Conservation (phyloP, 2,888 invertebrate genomes). For the Rhimphoctona megacephalus region DNA sequence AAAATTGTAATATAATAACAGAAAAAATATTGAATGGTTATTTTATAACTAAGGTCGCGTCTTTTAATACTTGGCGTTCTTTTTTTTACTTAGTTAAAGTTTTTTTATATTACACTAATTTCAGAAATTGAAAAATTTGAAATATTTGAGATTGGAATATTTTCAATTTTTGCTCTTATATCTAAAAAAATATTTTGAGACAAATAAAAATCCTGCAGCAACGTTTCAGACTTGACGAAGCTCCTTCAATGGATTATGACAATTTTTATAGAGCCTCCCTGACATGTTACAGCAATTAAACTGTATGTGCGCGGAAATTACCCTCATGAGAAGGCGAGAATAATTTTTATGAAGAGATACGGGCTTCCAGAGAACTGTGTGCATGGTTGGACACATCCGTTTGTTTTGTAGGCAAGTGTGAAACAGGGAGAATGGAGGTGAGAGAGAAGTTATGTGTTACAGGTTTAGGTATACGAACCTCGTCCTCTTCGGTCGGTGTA, state of each 20-base stretch:
- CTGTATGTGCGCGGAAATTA: constrained; percentile 16
- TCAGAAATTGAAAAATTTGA: not conserved
- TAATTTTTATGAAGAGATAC: constrained; percentile 50
- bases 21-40: too few species aligned
- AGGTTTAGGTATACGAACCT: constrained; percentile 55
- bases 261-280: not conserved
- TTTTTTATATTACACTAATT: not conserved
- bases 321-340: constrained; percentile 38
- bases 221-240: not conserved
- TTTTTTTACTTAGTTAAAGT: too few species aligned
- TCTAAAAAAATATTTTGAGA: not conserved
- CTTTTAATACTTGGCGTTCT: too few species aligned
- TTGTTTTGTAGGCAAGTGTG: constrained; percentile 21
- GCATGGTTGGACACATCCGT: constrained; percentile 50
- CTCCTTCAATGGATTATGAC: not conserved
- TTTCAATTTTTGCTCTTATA: not conserved
- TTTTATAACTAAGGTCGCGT: too few species aligned
- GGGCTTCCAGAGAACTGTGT: constrained; percentile 38
- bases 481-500: constrained; percentile 45
- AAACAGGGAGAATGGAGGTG: constrained; percentile 16
- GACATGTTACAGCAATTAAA: constrained; percentile 8
- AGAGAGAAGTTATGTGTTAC: constrained; percentile 59
- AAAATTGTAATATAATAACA: too few species aligned
- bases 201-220: not conserved
- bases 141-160: too few species aligned